Conservation (phyloP, 2,113 vertebrate genomes). For the Heliornis fulica region DNA sequence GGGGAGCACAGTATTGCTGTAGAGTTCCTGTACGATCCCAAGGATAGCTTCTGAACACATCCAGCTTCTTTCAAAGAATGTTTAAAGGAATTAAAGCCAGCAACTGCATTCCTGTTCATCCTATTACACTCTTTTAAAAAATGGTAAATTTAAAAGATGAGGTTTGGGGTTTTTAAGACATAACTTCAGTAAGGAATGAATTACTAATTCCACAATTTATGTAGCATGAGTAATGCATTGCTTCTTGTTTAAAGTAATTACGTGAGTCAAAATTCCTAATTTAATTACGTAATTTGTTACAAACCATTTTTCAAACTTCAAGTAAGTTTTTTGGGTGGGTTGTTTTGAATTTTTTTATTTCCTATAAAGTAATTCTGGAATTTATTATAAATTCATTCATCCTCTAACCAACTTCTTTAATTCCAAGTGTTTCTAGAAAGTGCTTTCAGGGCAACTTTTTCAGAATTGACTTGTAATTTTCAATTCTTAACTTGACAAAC, state of each 20-base stretch:
- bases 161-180: not conserved
- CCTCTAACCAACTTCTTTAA: not conserved
- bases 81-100: not conserved
- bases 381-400: not conserved
- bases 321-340: not conserved
- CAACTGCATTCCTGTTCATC: not conserved
- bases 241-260: constrained; percentile 45
- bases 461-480: not conserved
- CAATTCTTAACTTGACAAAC: not conserved
- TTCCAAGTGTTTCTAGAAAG: not conserved
- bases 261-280: constrained; percentile 31
- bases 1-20: not conserved
- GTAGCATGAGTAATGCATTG: not conserved
- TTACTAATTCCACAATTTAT: constrained; percentile 49
- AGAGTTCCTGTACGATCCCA: not conserved
- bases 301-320: constrained; percentile 33
- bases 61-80: not conserved
- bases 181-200: constrained; percentile 29
- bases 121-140: not conserved
- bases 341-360: not conserved
- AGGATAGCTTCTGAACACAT: not conserved
- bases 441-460: not conserved
- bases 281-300: not conserved
- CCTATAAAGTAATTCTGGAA: not conserved
- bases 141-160: not conserved